Conservation (phyloP, 2,888 invertebrate genomes). For the Coronaproctus castanopsis region DNA sequence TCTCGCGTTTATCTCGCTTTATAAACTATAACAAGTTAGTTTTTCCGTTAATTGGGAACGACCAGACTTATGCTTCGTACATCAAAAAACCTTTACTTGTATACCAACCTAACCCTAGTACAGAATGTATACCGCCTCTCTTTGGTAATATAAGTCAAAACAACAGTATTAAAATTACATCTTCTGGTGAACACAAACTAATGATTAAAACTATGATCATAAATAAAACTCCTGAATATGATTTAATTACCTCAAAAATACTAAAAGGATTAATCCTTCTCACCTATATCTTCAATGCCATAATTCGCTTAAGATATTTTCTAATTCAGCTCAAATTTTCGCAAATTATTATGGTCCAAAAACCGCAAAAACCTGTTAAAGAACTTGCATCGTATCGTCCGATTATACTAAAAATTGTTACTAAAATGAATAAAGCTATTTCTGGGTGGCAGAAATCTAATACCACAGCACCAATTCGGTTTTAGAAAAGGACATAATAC, state of each 20-base stretch:
- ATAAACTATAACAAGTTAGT: no score
- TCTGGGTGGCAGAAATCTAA: neutral
- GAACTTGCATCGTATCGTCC: neutral
- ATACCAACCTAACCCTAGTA: neutral
- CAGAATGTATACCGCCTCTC: neutral
- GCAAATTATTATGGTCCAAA: neutral
- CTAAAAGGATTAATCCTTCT: neutral
- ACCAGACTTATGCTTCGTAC: no score
- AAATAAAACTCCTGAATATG: neutral
- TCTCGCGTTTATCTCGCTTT: no score
- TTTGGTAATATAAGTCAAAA: neutral
- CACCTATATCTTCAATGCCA: neutral
- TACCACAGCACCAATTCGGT: neutral
- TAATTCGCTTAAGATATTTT: neutral
- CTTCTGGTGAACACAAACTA: neutral
- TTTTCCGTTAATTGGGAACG: no score
- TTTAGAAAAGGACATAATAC: neutral
- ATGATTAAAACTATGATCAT: neutral
- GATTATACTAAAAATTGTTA: neutral
- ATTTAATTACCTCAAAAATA: neutral
- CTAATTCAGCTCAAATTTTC: neutral
- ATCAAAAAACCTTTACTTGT: no score
- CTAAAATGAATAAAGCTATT: neutral
- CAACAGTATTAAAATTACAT: neutral
- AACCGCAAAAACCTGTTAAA: neutral